Evolutionary conservation across 2,797 vertebrate genomes (phyloP).

Genomic region (Platalea minor): DNA sequence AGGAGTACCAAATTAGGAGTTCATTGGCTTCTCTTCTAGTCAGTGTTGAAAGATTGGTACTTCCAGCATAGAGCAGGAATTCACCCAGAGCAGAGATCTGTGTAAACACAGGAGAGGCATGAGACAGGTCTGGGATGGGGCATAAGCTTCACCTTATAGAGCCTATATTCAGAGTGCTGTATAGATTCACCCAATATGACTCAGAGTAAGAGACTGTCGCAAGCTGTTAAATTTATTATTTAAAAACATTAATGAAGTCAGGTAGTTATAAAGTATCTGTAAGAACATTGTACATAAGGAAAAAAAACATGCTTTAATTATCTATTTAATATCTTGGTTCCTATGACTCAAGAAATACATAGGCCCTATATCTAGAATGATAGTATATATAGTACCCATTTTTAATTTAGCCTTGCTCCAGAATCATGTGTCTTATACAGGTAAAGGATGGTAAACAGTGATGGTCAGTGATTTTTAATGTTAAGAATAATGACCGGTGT

Average conservation of each 20-base stretch:
- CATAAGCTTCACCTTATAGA: not conserved
- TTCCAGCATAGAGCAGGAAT: not conserved
- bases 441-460: not conserved
- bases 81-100: not conserved
- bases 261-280: not conserved
- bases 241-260: not conserved
- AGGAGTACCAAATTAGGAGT: not conserved
- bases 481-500: not conserved
- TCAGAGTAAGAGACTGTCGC: not conserved
- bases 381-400: not conserved
- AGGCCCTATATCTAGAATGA: not conserved
- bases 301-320: not conserved
- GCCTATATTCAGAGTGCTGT: not conserved
- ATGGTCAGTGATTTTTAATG: not conserved
- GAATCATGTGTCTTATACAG: not conserved
- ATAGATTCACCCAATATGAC: not conserved
- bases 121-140: not conserved
- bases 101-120: not conserved
- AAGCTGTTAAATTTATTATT: not conserved
- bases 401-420: not conserved
- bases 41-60: not conserved
- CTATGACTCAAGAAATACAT: not conserved
- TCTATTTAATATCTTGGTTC: not conserved
- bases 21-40: not conserved
- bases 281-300: not conserved